Evolutionary conservation across 2,797 vertebrate species (phyloP).

Genomic region (Selene dorsalis): DNA sequence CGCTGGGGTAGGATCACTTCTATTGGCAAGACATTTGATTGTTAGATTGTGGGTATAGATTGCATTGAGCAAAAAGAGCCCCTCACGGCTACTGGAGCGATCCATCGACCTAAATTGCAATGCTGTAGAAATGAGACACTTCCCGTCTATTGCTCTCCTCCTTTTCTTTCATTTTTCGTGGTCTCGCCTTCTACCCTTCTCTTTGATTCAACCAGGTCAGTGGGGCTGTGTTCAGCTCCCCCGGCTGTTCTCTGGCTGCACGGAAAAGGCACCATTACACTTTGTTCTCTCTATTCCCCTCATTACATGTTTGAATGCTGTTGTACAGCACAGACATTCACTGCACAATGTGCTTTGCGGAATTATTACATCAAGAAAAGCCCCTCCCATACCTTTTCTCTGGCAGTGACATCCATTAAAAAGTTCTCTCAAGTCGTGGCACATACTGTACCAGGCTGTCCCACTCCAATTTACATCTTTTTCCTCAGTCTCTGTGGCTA

Average conservation of each 20-base stretch:
- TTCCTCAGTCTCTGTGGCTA: constrained; percentile 29
- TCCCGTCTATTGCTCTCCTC: constrained; percentile 41
- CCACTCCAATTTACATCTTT: constrained; percentile 51
- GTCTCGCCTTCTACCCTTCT: constrained; percentile 44
- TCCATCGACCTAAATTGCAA: constrained; percentile 68
- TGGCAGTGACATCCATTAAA: constrained; percentile 66
- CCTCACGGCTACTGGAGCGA: constrained; percentile 58
- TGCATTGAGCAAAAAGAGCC: constrained; percentile 56
- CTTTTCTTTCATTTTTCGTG: constrained; percentile 19
- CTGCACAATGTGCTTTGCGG: constrained; percentile 32
- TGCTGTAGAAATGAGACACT: constrained; percentile 60
- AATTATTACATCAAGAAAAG: constrained; percentile 38
- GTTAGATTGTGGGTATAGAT: constrained; percentile 67
- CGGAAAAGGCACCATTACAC: constrained; percentile 54
- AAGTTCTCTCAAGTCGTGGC: constrained; percentile 59
- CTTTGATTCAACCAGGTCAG: constrained; percentile 70
- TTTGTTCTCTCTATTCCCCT: constrained; percentile 32
- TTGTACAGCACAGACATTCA: constrained; percentile 33
- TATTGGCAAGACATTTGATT: constrained; percentile 65
- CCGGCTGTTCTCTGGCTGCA: constrained; percentile 59
- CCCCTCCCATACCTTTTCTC: constrained; percentile 36
- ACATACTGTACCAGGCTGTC: constrained; percentile 43
- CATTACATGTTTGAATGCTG: constrained; percentile 32
- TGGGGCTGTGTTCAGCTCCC: constrained; percentile 59
- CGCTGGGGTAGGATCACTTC: constrained; percentile 54